Conservation (phyloP, 2,888 invertebrate species). For the Keiferia lycopersicella region DNA sequence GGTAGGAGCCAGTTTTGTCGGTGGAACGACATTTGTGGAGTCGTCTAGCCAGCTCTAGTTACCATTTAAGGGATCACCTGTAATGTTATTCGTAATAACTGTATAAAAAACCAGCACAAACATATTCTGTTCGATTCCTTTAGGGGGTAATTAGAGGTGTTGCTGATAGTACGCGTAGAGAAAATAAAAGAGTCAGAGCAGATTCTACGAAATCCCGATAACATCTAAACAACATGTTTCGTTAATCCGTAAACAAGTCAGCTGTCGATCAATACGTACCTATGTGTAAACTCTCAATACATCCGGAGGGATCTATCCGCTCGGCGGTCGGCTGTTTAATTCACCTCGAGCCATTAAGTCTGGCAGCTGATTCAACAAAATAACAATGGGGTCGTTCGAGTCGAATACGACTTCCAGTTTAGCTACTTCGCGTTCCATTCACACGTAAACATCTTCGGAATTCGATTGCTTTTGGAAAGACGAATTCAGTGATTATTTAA, state of each 20-base stretch:
- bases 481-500: background rate
- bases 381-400: slow-evolving; percentile 23
- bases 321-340: slow-evolving; percentile 19
- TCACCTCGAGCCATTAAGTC: slow-evolving; percentile 25
- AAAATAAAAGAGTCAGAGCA: background rate
- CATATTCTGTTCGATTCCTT: no score
- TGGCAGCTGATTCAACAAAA: slow-evolving; percentile 30
- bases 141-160: background rate
- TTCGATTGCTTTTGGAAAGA: slow-evolving; percentile 23
- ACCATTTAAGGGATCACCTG: no score
- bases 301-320: background rate
- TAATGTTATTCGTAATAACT: no score
- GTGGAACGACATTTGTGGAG: background rate
- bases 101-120: no score
- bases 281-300: slow-evolving; percentile 6
- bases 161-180: background rate
- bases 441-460: slow-evolving; percentile 28
- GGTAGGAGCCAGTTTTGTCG: background rate
- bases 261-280: slow-evolving; percentile 9
- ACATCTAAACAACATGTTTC: background rate
- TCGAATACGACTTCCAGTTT: slow-evolving; percentile 23
- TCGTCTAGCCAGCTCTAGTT: background rate
- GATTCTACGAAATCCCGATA: background rate
- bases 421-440: slow-evolving; percentile 23
- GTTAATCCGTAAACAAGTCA: background rate